Percentiles rank a stretch among this genome's conserved stretches.
These are phyloP conservation scores for Catamblyrhynchus diadema DNA, from an alignment of 2,797 vertebrate species.

Conservation along the genomic window DNA sequence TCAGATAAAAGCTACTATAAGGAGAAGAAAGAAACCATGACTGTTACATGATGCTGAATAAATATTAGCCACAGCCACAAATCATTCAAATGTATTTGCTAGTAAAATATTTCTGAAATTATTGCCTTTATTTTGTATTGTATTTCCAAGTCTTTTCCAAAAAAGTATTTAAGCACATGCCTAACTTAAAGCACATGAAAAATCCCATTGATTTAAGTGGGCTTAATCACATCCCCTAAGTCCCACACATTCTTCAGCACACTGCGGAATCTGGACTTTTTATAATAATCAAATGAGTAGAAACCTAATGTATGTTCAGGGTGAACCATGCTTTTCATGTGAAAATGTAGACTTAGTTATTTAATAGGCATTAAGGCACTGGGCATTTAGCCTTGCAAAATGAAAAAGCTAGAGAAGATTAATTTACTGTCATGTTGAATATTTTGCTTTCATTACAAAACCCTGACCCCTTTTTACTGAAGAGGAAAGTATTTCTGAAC, in stretches of 20 bases:
- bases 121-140: slow-evolving; percentile 2
- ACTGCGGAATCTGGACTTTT: not conserved
- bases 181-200: slow-evolving; percentile 1
- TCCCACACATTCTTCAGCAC: not conserved
- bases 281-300: not conserved
- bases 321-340: not conserved
- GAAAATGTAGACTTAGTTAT: not conserved
- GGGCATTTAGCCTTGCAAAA: not conserved
- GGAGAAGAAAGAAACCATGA: slow-evolving; percentile 1
- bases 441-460: not conserved
- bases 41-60: slow-evolving; percentile 4
- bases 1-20: not conserved
- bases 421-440: not conserved
- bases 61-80: slow-evolving; percentile 22
- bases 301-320: not conserved
- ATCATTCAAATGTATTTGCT: slow-evolving; percentile 10
- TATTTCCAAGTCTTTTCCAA: slow-evolving; percentile 2
- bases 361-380: not conserved
- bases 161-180: not conserved
- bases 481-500: not conserved
- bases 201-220: not conserved
- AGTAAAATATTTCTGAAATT: slow-evolving; percentile 36
- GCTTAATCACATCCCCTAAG: not conserved
- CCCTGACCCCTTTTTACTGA: not conserved
- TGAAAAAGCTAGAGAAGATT: not conserved